These are phyloP conservation scores for Itoplectis maculator DNA, from an alignment of 2,888 invertebrate genomes.

Conservation along the genomic window DNA sequence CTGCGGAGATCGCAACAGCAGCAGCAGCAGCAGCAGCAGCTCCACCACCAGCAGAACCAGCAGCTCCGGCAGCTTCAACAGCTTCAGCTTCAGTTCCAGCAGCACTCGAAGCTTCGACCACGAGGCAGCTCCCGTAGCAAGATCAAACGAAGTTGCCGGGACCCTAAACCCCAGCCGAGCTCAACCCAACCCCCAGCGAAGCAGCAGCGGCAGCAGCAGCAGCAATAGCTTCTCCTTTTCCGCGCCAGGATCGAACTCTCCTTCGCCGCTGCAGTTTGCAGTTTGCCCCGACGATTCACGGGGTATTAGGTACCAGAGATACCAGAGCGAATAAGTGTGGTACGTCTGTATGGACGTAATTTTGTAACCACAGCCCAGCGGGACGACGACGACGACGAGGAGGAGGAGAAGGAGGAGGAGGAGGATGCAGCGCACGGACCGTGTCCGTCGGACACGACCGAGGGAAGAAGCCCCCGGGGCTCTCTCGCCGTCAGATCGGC, in stretches of 20 bases:
- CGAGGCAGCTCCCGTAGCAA: slow-evolving; percentile 27
- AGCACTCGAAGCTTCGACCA: slow-evolving; percentile 48
- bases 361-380: slow-evolving; percentile 23
- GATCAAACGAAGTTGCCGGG: slow-evolving; percentile 58
- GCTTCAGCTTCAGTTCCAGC: too few species aligned
- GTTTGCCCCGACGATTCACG: slow-evolving; percentile 19
- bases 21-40: too few species aligned
- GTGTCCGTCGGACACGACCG: neutral
- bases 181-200: slow-evolving; percentile 15
- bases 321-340: neutral
- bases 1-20: too few species aligned
- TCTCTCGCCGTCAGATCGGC: neutral
- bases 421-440: neutral
- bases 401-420: too few species aligned
- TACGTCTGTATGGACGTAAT: slow-evolving; percentile 19
- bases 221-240: slow-evolving; percentile 25
- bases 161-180: slow-evolving; percentile 34
- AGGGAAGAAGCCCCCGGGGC: too few species aligned
- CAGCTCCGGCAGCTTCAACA: slow-evolving; percentile 22
- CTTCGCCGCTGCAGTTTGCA: slow-evolving; percentile 34
- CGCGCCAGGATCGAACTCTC: slow-evolving; percentile 12
- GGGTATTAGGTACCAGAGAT: slow-evolving; percentile 15
- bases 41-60: slow-evolving; percentile 39
- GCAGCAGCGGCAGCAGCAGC: too few species aligned
- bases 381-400: neutral